Evolutionary conservation across 2,113 vertebrate species (phyloP).

Genomic region (Pygathrix nemaeus): DNA sequence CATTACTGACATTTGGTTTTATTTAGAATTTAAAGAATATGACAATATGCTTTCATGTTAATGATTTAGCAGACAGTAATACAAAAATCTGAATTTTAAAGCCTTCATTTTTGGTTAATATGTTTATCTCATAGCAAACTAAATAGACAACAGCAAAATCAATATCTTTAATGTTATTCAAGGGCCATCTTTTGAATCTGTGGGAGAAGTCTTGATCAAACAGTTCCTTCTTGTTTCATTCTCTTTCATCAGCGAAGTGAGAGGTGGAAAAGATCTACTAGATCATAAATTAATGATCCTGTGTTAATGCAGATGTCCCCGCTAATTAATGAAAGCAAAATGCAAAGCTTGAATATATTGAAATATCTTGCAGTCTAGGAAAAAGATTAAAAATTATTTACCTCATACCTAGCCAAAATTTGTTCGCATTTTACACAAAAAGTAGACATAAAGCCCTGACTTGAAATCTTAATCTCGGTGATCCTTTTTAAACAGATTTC

Average conservation of each 20-base stretch:
- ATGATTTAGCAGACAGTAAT: not conserved
- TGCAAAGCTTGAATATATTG: not conserved
- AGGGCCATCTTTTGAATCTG: constrained; percentile 54
- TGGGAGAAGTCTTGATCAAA: constrained; percentile 70
- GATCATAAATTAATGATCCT: constrained; percentile 66
- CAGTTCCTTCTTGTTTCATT: constrained; percentile 55
- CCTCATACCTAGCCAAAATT: not conserved
- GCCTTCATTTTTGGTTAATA: constrained; percentile 26
- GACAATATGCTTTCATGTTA: not conserved
- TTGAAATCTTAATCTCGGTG: not conserved
- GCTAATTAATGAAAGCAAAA: constrained; percentile 63
- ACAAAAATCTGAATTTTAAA: not conserved
- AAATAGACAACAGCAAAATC: constrained; percentile 39
- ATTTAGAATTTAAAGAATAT: constrained; percentile 46
- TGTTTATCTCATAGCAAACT: constrained; percentile 31
- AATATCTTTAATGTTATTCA: constrained; percentile 38
- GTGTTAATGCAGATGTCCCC: constrained; percentile 39
- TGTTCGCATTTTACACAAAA: not conserved
- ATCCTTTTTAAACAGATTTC: not conserved
- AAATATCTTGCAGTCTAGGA: not conserved
- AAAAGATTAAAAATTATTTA: constrained; percentile 43
- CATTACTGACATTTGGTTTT: not conserved
- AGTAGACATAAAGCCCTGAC: not conserved
- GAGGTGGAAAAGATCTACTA: constrained; percentile 33
- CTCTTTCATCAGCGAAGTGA: constrained; percentile 65